Conservation (phyloP, 2,888 invertebrate species). For the Drosophila infuscata region DNA sequence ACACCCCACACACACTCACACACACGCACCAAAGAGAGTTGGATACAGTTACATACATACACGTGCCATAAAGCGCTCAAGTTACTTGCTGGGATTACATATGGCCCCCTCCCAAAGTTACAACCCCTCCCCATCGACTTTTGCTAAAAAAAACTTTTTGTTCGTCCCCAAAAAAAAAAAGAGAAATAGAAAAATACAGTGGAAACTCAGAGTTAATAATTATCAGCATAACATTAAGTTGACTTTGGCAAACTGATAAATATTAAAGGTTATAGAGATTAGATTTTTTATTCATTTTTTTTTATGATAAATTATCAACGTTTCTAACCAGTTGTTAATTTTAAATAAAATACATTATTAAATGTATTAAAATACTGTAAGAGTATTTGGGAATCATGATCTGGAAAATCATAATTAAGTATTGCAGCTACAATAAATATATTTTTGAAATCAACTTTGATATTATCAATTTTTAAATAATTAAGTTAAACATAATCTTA, state of each 20-base stretch:
- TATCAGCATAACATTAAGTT: not conserved
- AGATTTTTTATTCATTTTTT: not conserved
- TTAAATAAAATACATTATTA: not conserved
- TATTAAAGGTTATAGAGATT: not conserved
- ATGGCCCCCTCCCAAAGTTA: conserved; percentile 1
- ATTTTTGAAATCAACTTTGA: not conserved
- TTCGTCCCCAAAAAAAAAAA: not conserved
- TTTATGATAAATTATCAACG: not conserved
- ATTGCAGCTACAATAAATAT: no score
- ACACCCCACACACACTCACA: conserved; percentile 21
- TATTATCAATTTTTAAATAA: not conserved
- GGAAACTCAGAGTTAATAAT: not conserved
- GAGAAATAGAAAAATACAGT: not conserved
- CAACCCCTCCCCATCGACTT: conserved; percentile 1
- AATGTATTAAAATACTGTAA: not conserved
- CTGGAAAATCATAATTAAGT: no score
- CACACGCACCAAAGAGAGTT: conserved; percentile 37
- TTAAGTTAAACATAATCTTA: not conserved
- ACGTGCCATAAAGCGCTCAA: conserved; percentile 74
- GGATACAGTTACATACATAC: conserved; percentile 40
- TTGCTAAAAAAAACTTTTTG: conserved; percentile 33
- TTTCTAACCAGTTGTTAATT: not conserved
- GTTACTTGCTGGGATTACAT: conserved; percentile 73
- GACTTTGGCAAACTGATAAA: not conserved
- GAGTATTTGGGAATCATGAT: not conserved